These are phyloP conservation scores for Syrmaticus mikado DNA, from an alignment of 2,113 vertebrate species.

Conservation along the genomic window DNA sequence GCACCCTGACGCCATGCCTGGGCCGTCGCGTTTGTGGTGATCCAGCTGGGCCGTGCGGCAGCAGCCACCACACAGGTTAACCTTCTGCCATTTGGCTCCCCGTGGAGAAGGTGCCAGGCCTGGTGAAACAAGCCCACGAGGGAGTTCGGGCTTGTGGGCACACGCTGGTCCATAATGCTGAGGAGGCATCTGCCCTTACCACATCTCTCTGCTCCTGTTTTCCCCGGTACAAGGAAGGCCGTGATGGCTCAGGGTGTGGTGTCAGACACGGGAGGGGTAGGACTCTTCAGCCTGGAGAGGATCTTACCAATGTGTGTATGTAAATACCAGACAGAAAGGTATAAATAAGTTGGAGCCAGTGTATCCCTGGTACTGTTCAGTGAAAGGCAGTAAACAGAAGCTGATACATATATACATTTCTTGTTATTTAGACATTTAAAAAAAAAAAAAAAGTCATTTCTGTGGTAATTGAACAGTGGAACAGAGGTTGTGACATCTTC, in stretches of 20 bases:
- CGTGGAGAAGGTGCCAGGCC: not conserved
- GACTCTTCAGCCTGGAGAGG: not conserved
- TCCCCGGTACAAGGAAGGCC: not conserved
- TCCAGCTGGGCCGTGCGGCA: not conserved
- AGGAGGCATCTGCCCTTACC: rapidly evolving
- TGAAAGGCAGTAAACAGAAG: not conserved
- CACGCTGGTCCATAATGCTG: rapidly evolving
- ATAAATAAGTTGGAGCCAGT: not conserved
- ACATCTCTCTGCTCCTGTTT: not conserved
- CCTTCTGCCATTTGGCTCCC: not conserved
- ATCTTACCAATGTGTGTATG: not conserved
- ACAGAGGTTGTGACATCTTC: not conserved
- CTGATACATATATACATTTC: not conserved
- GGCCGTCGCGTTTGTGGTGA: not conserved
- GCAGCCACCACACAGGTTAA: not conserved
- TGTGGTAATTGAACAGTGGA: not conserved
- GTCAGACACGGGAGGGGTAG: rapidly evolving
- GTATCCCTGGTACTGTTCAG: not conserved
- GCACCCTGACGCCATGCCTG: rapidly evolving
- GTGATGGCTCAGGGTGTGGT: not conserved
- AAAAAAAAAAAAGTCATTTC: not conserved
- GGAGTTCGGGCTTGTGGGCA: not conserved
- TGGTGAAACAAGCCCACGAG: rapidly evolving
- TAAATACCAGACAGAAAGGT: not conserved
- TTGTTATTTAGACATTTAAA: not conserved